Conservation (phyloP, 2,113 vertebrate species). For the Odobenus rosmarus region DNA sequence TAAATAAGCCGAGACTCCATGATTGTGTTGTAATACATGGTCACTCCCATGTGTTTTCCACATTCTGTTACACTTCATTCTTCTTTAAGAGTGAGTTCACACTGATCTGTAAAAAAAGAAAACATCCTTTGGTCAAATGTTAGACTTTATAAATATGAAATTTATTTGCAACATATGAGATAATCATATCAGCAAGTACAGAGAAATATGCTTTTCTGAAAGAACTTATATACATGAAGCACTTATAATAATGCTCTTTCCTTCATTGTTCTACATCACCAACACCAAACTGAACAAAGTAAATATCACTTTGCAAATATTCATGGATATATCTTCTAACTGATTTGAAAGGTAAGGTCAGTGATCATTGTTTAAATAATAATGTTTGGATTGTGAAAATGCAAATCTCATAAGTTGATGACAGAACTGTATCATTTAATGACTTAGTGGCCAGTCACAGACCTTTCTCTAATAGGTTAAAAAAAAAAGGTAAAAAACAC, state of each 20-base stretch:
- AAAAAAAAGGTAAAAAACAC: not conserved
- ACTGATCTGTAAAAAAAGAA: not conserved
- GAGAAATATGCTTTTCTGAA: not conserved
- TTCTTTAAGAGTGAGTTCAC: not conserved
- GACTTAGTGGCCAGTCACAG: not conserved
- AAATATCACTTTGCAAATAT: not conserved
- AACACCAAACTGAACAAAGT: not conserved
- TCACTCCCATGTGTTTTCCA: not conserved
- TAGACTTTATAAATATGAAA: slow-evolving; percentile 13
- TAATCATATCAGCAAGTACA: not conserved
- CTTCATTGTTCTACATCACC: not conserved
- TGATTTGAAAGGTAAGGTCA: slow-evolving; percentile 9
- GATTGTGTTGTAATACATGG: not conserved
- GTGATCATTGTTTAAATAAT: not conserved
- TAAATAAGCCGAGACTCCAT: not conserved
- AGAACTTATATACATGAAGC: not conserved
- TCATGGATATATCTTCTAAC: not conserved
- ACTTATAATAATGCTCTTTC: not conserved
- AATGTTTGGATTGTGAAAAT: not conserved
- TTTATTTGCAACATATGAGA: not conserved
- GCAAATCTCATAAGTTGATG: not conserved
- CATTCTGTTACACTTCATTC: not conserved
- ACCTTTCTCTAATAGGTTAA: not conserved
- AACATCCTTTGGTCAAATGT: slow-evolving; percentile 4
- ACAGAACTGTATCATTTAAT: not conserved